Conservation (phyloP, 1,140 invertebrate species). For the Brachionus sp. region DNA sequence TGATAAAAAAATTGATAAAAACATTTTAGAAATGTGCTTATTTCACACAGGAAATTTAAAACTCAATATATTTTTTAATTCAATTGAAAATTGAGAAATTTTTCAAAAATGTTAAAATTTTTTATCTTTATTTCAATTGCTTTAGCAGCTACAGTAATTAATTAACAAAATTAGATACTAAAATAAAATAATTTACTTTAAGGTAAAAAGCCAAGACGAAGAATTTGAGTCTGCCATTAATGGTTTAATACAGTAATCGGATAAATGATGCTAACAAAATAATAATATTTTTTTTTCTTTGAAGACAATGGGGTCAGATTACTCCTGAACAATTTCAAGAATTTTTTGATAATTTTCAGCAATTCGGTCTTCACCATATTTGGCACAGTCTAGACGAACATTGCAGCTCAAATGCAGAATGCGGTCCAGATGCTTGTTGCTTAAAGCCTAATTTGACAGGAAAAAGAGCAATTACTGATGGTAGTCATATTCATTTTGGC, state of each 20-base stretch:
- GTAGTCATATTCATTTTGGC: conserved; percentile 7
- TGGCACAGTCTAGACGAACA: conserved; percentile 5
- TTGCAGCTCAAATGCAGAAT: conserved; percentile 31
- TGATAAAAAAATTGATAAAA: not conserved
- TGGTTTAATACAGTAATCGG: not conserved
- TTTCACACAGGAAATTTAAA: not conserved
- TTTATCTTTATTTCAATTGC: conserved; percentile 1
- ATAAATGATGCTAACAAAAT: not conserved
- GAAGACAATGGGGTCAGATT: conserved; percentile 38
- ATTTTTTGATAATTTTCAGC: conserved; percentile 8
- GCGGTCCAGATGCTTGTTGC: conserved; percentile 45
- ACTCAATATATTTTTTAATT: conserved; percentile 15
- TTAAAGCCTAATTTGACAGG: conserved; percentile 22
- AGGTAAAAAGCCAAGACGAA: conserved; percentile 20
- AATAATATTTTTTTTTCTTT: not conserved
- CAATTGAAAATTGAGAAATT: not conserved
- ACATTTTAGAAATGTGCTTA: not conserved
- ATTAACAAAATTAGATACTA: not conserved
- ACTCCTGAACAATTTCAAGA: conserved; percentile 24
- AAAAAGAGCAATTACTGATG: conserved; percentile 36
- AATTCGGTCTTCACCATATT: conserved; percentile 32
- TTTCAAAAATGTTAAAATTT: not conserved
- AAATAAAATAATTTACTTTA: not conserved
- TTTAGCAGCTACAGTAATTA: not conserved
- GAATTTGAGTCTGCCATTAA: conserved; percentile 3